Percentiles rank a stretch among this genome's conserved stretches.
Evolutionary conservation across 2,797 vertebrate species (phyloP).

Genomic region (Hephaestus fuliginosus): DNA sequence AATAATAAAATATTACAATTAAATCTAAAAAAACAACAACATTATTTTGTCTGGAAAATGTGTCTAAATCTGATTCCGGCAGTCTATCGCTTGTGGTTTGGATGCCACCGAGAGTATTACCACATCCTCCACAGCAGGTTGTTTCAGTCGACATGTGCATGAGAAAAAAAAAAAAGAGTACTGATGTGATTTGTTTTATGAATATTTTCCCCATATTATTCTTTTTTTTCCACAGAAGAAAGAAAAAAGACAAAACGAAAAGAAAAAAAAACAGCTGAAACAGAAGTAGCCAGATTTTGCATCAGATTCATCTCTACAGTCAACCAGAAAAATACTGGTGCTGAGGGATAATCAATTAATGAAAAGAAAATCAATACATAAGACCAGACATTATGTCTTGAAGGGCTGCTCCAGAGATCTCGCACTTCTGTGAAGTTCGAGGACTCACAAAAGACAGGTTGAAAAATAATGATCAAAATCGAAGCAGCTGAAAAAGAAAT

Average conservation of each 20-base stretch:
- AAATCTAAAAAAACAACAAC: neutral
- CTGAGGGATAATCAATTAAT: neutral
- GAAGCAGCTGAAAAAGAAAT: neutral
- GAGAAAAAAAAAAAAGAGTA: neutral
- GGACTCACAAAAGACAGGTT: neutral
- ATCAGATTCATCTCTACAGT: neutral
- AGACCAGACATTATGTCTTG: neutral
- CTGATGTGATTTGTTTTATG: neutral
- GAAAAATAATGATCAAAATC: neutral
- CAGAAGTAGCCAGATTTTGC: neutral
- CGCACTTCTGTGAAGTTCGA: neutral
- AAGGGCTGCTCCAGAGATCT: neutral
- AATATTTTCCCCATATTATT: neutral
- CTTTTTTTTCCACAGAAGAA: neutral
- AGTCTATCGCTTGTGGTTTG: slow-evolving; percentile 60
- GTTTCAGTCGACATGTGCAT: slow-evolving; percentile 22
- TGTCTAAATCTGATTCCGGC: slow-evolving; percentile 48
- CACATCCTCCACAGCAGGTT: slow-evolving; percentile 66
- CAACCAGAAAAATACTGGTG: neutral
- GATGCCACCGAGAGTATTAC: slow-evolving; percentile 59
- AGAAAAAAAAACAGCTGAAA: neutral
- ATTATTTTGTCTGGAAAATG: slow-evolving; percentile 29
- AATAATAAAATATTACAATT: neutral
- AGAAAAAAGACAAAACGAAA: neutral
- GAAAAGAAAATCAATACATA: neutral